Evolutionary conservation across 37 sponge, comb jelly and placozoan species (phyloP).

Genomic region (Chondrosia reniformis): DNA sequence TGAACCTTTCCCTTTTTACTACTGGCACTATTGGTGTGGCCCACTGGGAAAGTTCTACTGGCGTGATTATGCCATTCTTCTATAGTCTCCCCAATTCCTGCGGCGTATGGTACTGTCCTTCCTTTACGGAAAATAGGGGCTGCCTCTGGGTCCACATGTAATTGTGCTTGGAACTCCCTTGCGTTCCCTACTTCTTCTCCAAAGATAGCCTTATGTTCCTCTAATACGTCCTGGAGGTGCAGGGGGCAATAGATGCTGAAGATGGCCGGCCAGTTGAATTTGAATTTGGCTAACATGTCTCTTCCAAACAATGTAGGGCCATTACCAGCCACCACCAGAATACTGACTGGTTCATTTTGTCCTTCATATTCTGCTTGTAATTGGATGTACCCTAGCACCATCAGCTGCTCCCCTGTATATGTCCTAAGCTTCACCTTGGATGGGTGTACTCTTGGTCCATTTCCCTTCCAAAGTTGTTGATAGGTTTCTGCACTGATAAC

Average conservation of each 20-base stretch:
- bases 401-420: neutral
- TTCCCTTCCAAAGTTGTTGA: neutral
- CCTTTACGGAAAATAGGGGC: slow-evolving; percentile 39
- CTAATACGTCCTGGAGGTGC: slow-evolving; percentile 12
- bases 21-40: slow-evolving; percentile 32
- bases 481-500: neutral
- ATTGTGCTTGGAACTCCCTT: slow-evolving; percentile 16
- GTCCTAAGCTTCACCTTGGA: neutral
- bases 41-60: slow-evolving; percentile 25
- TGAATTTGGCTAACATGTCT: slow-evolving; percentile 15
- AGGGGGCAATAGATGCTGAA: neutral
- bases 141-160: slow-evolving; percentile 31
- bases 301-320: slow-evolving; percentile 40
- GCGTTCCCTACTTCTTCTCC: slow-evolving; percentile 30
- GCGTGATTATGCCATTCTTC: neutral
- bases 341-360: neutral
- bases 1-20: neutral
- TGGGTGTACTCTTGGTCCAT: neutral
- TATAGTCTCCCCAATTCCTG: neutral
- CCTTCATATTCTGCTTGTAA: neutral
- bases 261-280: neutral
- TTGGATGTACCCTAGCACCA: neutral
- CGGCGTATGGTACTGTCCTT: slow-evolving; percentile 46
- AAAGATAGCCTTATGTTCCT: slow-evolving; percentile 35
- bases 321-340: slow-evolving; percentile 3